phyloP scores from a whole-genome alignment of 2,113 vertebrate species.

The Piaya cayana region DNA sequence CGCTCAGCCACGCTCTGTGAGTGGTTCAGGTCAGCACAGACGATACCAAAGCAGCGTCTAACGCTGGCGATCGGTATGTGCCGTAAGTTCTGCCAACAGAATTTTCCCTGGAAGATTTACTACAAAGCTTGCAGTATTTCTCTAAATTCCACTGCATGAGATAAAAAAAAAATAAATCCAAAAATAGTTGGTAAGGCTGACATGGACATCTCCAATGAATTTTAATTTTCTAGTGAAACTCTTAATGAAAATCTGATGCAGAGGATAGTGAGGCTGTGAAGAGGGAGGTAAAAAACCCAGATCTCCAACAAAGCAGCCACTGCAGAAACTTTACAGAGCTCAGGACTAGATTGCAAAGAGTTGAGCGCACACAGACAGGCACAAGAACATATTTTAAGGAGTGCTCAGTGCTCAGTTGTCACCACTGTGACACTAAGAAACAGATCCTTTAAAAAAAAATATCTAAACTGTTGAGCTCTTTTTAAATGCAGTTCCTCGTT shows the following conservation, averaged over 20 bases:
- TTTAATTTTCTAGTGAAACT: background rate
- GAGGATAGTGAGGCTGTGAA: background rate
- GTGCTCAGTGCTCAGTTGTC: background rate
- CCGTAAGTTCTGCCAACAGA: background rate
- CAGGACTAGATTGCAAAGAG: background rate
- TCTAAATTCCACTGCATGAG: background rate
- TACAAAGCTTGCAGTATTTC: background rate
- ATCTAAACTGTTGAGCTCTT: background rate
- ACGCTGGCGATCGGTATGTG: background rate
- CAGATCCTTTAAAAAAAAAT: background rate
- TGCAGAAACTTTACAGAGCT: background rate
- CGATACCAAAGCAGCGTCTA: background rate
- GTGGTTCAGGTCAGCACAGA: background rate
- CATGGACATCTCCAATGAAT: background rate
- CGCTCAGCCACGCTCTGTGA: background rate
- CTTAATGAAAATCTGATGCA: background rate
- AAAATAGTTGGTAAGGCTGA: background rate
- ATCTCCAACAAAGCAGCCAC: background rate
- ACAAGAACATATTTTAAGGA: background rate
- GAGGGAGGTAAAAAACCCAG: background rate
- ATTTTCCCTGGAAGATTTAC: background rate
- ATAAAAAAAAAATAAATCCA: background rate
- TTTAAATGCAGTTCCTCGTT: background rate
- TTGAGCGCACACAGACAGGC: background rate
- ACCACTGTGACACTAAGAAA: background rate